These are phyloP conservation scores for Paratilapia polleni DNA, from an alignment of 2,113 vertebrate species.

Conservation along the genomic window DNA sequence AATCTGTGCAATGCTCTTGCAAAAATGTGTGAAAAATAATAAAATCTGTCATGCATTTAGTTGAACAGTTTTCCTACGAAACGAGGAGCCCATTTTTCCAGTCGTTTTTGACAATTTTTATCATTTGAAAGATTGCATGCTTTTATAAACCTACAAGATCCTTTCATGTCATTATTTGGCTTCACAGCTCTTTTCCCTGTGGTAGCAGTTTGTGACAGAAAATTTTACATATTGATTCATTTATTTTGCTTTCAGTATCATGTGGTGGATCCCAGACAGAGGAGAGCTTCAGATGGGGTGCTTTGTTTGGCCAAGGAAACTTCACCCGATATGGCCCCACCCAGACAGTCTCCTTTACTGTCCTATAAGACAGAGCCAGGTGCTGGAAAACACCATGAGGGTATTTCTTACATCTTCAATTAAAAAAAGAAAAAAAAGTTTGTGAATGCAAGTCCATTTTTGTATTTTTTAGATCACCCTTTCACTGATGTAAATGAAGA, in stretches of 20 bases:
- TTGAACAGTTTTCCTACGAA: neutral
- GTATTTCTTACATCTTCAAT: neutral
- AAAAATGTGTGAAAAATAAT: neutral
- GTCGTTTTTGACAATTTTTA: neutral
- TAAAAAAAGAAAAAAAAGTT: neutral
- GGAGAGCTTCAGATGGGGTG: constrained; percentile 69
- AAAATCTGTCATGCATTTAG: neutral
- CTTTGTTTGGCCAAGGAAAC: constrained; percentile 65
- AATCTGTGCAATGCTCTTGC: neutral
- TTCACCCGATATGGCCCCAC: neutral
- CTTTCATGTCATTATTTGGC: neutral
- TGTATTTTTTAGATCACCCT: constrained; percentile 59
- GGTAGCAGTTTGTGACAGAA: neutral
- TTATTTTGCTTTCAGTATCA: constrained; percentile 46
- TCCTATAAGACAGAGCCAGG: constrained; percentile 81
- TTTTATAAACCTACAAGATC: neutral
- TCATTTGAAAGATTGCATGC: neutral
- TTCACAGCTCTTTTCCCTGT: neutral
- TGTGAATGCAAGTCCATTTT: neutral
- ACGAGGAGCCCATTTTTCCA: neutral
- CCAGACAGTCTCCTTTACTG: constrained; percentile 58
- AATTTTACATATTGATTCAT: neutral
- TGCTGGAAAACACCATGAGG: constrained; percentile 13
- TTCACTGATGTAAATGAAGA: constrained; percentile 62
- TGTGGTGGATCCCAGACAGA: constrained; percentile 58